phyloP scores from a whole-genome alignment of 2,888 invertebrate species.

The Cheilosia urbana region DNA sequence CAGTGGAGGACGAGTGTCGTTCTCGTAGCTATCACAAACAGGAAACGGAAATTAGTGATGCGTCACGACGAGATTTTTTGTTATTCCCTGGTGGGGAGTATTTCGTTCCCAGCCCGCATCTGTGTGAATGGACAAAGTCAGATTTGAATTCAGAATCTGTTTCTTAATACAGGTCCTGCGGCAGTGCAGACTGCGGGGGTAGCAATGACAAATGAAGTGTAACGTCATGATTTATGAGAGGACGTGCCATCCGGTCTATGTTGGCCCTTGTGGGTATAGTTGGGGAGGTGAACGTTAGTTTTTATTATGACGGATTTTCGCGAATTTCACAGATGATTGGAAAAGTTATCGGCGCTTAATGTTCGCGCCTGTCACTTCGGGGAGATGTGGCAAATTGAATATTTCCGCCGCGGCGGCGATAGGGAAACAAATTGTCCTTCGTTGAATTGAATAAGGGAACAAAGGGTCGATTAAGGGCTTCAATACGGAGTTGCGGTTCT shows the following conservation, averaged over 20 bases:
- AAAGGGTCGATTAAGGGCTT: too few relatives aligned
- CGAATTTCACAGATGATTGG: slow-evolving; percentile 67
- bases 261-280: slow-evolving; percentile 25
- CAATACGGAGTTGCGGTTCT: too few relatives aligned
- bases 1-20: too few relatives aligned
- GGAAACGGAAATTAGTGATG: slow-evolving; percentile 73
- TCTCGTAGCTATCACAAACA: slow-evolving; percentile 57
- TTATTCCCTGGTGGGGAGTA: slow-evolving; percentile 43
- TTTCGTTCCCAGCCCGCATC: neutral
- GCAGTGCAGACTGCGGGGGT: slow-evolving; percentile 15
- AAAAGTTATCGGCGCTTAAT: slow-evolving; percentile 65
- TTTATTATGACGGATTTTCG: slow-evolving; percentile 23
- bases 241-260: slow-evolving; percentile 47
- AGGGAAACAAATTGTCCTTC: neutral
- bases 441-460: neutral
- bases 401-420: neutral
- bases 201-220: slow-evolving; percentile 68
- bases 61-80: slow-evolving; percentile 53
- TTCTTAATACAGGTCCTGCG: slow-evolving; percentile 13
- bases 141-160: slow-evolving; percentile 31
- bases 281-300: neutral
- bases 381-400: slow-evolving; percentile 56
- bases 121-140: slow-evolving; percentile 49
- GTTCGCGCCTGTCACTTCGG: slow-evolving; percentile 37
- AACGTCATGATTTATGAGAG: slow-evolving; percentile 67